Evolutionary conservation across 2,797 vertebrate genomes (phyloP), one percentile per base, ranked within the genome.

Genomic region (Presbytis comata): DNA sequence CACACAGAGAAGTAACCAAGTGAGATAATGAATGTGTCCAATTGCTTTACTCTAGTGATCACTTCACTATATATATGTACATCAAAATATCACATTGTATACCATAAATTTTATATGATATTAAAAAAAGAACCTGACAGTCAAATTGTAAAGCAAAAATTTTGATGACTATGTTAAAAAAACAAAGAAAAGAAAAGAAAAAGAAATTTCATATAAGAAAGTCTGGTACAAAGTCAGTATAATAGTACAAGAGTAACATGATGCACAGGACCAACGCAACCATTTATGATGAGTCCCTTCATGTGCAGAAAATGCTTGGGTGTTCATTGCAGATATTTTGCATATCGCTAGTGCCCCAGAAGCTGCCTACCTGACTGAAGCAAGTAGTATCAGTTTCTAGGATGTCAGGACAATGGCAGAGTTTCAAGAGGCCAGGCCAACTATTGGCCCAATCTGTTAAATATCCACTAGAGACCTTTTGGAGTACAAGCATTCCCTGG

Each of bases 191-290:
- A 39, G 41, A 16, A 55, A 80, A 67, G 36, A 83, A 67, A 90
- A 91, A 83, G 22, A 97, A 93, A 93, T 94, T 83, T 76, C 70
- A 59, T 24, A 64, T 74, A 79, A 86, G 55, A 74, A 92, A 94
- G 86, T 57, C 57, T 78, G 16, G n/a, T 44, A 86, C 82, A 88
- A 84, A 96, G 41, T 87, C 36, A 87, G 30, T 28, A 44, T 82
- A 59, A 50, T 74, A 19, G 70, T 81, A 84, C 21, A 93, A 87
- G 72, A 82, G 91, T 55, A 96, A 74, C 57, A 70, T 75, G 36
- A 59, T 39, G 16, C 26, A 17, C 6, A 14, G n/a, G 36, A 12
- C 67, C 22, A 4, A 36, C 24, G 48, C 46, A 57, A 2, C 59
- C 11, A 55, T 39, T 92, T 83, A 75, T 30, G 59, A 64, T 36